A percentile compares a stretch with the other conserved stretches of the same genome.
These are phyloP conservation scores for Cephus rjabovi DNA, from an alignment of 2,888 invertebrate genomes.

Conservation along the genomic window DNA sequence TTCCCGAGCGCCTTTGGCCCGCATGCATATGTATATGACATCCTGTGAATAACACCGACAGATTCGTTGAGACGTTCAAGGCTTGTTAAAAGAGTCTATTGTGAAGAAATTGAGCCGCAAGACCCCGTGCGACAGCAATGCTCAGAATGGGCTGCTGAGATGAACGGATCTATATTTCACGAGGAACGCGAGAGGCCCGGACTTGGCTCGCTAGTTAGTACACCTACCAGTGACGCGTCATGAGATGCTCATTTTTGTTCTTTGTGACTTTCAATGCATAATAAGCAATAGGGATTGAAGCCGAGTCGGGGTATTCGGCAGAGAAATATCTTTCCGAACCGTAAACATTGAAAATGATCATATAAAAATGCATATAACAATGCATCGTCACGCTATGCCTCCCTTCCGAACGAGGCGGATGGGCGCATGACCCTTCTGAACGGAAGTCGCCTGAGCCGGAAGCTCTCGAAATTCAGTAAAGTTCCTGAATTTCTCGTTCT, in stretches of 20 bases:
- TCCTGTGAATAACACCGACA: conserved; percentile 40
- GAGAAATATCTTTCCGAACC: too few species aligned
- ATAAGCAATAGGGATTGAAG: too few species aligned
- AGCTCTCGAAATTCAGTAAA: conserved; percentile 53
- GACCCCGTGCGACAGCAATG: conserved; percentile 38
- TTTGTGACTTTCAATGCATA: neutral
- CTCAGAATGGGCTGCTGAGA: conserved; percentile 6
- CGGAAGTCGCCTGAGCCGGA: conserved; percentile 59
- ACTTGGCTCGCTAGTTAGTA: conserved; percentile 20
- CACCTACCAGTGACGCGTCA: conserved; percentile 17
- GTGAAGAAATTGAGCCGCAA: conserved; percentile 62
- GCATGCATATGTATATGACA: conserved; percentile 27
- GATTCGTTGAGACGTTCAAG: conserved; percentile 29
- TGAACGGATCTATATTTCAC: neutral
- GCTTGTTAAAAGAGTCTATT: conserved; percentile 62
- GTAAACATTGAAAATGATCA: too few species aligned
- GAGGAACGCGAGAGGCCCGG: conserved; percentile 7
- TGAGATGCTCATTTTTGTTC: conserved; percentile 17
- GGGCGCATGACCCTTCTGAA: conserved; percentile 34
- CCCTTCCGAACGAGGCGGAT: too few species aligned
- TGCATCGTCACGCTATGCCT: too few species aligned
- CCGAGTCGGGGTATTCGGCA: too few species aligned
- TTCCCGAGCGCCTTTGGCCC: conserved; percentile 25
- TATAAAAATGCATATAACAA: too few species aligned
- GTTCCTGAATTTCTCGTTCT: conserved; percentile 36